Conservation (phyloP, 2,113 vertebrate species). For the Nothocercus julius region DNA sequence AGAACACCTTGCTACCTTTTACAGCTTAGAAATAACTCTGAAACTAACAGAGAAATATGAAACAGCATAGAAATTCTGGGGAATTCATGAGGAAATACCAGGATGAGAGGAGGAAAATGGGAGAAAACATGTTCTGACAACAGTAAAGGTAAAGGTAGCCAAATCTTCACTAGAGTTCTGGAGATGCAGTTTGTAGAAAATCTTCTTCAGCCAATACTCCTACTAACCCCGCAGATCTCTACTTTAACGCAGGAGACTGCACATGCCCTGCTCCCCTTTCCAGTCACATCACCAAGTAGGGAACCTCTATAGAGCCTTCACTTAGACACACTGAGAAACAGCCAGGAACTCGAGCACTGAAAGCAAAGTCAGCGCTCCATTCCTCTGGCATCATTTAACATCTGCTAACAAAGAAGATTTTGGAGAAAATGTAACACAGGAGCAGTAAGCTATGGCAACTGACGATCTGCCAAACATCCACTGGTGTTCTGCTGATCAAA, state of each 20-base stretch:
- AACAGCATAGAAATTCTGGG: background rate
- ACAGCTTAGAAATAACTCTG: background rate
- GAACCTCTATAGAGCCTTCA: background rate
- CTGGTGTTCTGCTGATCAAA: background rate
- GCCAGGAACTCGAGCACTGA: background rate
- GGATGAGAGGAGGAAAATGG: background rate
- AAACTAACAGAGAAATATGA: background rate
- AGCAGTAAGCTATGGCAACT: no score
- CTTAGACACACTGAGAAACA: background rate
- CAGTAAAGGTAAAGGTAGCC: background rate
- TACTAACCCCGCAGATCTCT: background rate
- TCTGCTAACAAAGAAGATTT: background rate
- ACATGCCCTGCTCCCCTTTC: accelerated
- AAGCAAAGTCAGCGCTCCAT: background rate
- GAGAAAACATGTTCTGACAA: background rate
- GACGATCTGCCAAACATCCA: no score
- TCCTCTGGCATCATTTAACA: background rate
- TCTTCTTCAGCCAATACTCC: background rate
- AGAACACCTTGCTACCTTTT: background rate
- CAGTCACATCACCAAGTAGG: background rate
- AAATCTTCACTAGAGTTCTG: background rate
- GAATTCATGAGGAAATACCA: background rate
- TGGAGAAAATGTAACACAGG: background rate
- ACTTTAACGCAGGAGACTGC: background rate
- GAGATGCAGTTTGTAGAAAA: background rate